Base-by-base conservation (phyloP, 2,888 invertebrate genomes). In the Euplagia quadripunctaria region DNA sequence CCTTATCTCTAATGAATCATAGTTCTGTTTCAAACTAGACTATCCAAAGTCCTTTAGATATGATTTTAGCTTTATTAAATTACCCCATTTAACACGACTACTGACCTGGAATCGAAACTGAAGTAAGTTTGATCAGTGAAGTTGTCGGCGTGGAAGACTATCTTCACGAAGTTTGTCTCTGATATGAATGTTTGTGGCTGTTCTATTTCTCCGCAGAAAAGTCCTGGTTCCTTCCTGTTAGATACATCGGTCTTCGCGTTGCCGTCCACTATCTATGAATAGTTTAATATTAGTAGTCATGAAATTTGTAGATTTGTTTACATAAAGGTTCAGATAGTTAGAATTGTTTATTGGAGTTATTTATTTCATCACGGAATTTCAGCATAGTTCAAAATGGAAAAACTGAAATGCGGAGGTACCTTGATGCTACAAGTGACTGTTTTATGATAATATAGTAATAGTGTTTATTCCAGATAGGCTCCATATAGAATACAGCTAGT, bases 101-200 rank as follows among this genome's bases (percentile, higher is more conserved):
- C 85, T 89, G 86, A 96, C 96, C 96, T 94, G 49, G 96, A 96
- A 89, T 98, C 98, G 90, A 98, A 98, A 86, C 98, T 98, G 92
- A 98, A 98, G 94, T 98, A 98, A 4, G 98, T 98, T 95, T 99
- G 98, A 92, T 98, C 98, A 67, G 99, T 98, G 95, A 98, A 99
- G 95, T 98, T 98, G 93, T 99, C 98, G 63, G 98, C 98, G 91
- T 98, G 98, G 95, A 99, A 99, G 81, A 98, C 97, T 79, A 99
- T 97, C 92, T 98, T 98, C 74, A 99, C 98, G 94, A 98, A 98
- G 91, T 98, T 98, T 72, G 99, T 99, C 95, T 99, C 99, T 71
- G 98, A 99, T 93, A 99, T 99, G 96, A 99, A 99, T 49, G 98
- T 98, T 94, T 99, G 98, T 0, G 98, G 98, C 87, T 99, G 98